Evolutionary conservation across 2,888 invertebrate species (phyloP), one percentile per base, ranked within the genome.

Genomic region (Deilephila elpenor): DNA sequence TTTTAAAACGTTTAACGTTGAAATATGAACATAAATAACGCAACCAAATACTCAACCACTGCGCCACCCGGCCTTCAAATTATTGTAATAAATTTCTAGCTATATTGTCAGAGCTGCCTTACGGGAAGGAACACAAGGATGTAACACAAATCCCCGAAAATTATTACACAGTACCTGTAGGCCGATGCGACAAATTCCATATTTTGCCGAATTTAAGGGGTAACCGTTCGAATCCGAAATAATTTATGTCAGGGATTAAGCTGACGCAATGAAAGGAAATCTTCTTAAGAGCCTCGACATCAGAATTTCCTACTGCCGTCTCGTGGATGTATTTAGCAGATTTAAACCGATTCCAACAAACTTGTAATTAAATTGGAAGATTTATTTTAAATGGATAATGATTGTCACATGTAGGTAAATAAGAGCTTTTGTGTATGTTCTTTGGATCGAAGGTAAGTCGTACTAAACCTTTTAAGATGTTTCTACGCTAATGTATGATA

Each of bases 211-310:
- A 44, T 67, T 67, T 67, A 67, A 67, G 44, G 67, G 67, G 44
- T 78, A 76, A 77, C 80, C 79, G 82, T 83, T 83, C 77, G 74
- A 75, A 79, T 77, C 74, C 75, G 76, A 85, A 86, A 86, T 85
- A 84, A 87, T 88, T 88, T 84, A 85, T 80, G 81, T 80, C 78
- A 76, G 75, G 80, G 83, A 85, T 86, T 86, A 86, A 83, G 79
- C 79, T 80, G 82, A 83, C 80, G 80, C 79, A 80, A 83, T 84
- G 82, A 84, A 84, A 83, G 82, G 71, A 80, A 84, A 82, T 86
- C 80, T 81, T 74, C 72, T 78, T 80, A 81, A 85, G 81, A 80
- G 82, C 78, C 80, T 75, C 77, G 78, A 79, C 76, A 80, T 81
- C 79, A 81, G 80, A 83, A 83, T 79, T 80, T 80, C 73, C 72